Evolutionary conservation across 2,888 invertebrate genomes (phyloP), one percentile per base, ranked within the genome.

Genomic region (Philereme transversata): DNA sequence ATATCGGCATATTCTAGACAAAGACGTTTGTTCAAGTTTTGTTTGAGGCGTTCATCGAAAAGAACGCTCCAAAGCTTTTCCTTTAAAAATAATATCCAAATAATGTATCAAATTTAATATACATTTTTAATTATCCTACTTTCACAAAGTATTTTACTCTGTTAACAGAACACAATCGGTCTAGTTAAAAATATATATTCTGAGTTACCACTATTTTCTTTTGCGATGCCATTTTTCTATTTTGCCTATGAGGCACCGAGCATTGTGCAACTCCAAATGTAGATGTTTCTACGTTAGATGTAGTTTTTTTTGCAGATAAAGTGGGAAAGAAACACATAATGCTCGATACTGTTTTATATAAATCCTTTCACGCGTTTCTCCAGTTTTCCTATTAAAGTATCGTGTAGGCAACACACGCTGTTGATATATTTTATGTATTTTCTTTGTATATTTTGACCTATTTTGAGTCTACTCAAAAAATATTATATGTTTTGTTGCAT

Each of bases 201-300:
- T 41, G 59, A 46, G 40, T 60, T 60, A 59, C 49, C n/a, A 11
- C 40, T 38, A 40, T n/a, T 48, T n/a, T 43, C 9, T 22, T 35
- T n/a, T 4, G 5, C 36, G 43, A 8, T 43, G 36, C 51, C 41
- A 38, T 58, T 51, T 46, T 62, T 46, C 53, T 57, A 51, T 62
- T 57, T 57, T 54, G 62, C 54, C 57, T 58, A 50, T 51, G 22
- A 38, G 9, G 49, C 52, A 33, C 7, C 8, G 52, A 22, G 35
- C 48, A 50, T 53, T 50, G 58, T 53, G 11, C 46, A 10, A 46
- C 50, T 46, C 51, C 51, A 51, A 53, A 59, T 54, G 53, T 59
- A 43, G 48, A 46, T 58, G 47, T 57, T 57, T 54, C 51, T 35
- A 10, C 33, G 11, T 56, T 44, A 40, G 56, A 47, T 45, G 35